Evolutionary conservation across 2,113 vertebrate genomes (phyloP).

Genomic region (Rhynchopsitta pachyrhyncha): DNA sequence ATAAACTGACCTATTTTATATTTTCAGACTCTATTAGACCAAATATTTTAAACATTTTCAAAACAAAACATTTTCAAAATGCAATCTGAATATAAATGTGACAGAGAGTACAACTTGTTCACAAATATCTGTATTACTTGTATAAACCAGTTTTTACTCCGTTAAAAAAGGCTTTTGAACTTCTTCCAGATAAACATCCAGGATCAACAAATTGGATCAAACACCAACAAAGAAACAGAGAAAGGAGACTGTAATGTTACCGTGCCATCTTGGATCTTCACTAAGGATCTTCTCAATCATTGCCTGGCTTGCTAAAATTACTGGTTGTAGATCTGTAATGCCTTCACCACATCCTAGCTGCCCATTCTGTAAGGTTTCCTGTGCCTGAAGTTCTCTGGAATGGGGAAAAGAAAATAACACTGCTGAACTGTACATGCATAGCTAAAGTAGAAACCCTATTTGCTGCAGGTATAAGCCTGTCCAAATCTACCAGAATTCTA

Average conservation of each 20-base stretch:
- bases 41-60: background rate
- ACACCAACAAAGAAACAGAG: background rate
- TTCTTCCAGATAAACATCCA: background rate
- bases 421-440: background rate
- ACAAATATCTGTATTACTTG: background rate
- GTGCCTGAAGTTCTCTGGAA: slow-evolving; percentile 90
- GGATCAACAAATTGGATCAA: background rate
- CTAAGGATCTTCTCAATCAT: slow-evolving; percentile 91
- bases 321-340: slow-evolving; percentile 86
- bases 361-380: slow-evolving; percentile 89
- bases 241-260: slow-evolving; percentile 33
- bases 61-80: background rate
- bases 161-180: background rate
- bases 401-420: background rate
- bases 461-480: background rate
- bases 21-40: background rate
- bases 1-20: background rate
- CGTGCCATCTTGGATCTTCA: slow-evolving; percentile 92
- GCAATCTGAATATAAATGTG: background rate
- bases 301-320: slow-evolving; percentile 89
- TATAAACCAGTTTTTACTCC: background rate
- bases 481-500: background rate
- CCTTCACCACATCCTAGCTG: slow-evolving; percentile 83
- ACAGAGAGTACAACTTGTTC: background rate
- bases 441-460: background rate